Base-by-base conservation (phyloP, 2,888 invertebrate genomes). In the Linyphia triangularis region DNA sequence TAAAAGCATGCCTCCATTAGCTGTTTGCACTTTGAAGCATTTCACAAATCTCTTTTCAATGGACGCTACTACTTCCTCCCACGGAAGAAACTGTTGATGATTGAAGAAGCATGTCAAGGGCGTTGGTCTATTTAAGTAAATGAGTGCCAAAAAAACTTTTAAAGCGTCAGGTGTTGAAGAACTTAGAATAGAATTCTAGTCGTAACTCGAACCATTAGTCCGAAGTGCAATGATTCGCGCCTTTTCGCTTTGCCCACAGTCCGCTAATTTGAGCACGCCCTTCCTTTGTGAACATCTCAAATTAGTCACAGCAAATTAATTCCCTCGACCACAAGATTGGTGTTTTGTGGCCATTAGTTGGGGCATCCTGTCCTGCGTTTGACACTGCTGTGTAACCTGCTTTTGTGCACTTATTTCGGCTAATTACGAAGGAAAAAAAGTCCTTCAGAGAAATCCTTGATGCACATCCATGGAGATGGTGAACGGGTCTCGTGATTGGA, bases 271-370 rank as follows among this genome's bases (percentile, higher is more conserved):
- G n/a, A 40, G 22, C 37, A 24, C 19, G 22, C 24, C 16, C 51
- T 70, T 70, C 37, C 86, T 75, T 88, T 88, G 86, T 88, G 85
- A 75, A 57, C 61, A 43, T 57, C 13, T 37, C 24, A 59, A 69
- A 67, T 82, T 37, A 63, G 86, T 82, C 75, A 75, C 86, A 81
- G 67, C 40, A 75, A 81, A 81, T 88, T 88, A 75, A 75, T 67
- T 81, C 57, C 30, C 0, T 26, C 22, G 33, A 63, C 22, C 28
- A 40, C 57, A 72, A 40, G 26, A 63, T 40, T n/a, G 37, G 77
- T n/a, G 33, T 33, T 24, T 16, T 61, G 37, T 24, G 61, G 28
- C 26, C 77, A 77, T 77, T 77, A 63, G 24, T 24, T 10, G 57
- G 19, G 16, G 63, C 10, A 37, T 77, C 63, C 63, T 77, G 61